Percentiles rank a stretch among this genome's conserved stretches.
Conservation (phyloP, 2,888 invertebrate genomes). For the Seladonia tumulorum region DNA sequence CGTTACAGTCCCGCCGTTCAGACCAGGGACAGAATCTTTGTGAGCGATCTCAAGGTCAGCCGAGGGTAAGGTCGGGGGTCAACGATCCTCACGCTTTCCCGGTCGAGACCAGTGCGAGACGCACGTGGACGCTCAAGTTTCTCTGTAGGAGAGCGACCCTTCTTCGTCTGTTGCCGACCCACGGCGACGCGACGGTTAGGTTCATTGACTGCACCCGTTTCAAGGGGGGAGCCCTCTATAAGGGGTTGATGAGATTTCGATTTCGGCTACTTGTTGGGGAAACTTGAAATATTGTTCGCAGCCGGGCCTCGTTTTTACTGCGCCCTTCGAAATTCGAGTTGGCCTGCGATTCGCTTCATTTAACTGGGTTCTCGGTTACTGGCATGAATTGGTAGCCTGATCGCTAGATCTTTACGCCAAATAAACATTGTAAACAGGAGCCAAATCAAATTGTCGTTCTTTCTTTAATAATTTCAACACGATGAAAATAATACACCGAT, state of each 20-base stretch:
- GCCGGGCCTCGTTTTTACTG: neutral
- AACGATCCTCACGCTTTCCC: constrained; percentile 58
- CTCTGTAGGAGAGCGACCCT: constrained; percentile 19
- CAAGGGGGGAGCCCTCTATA: neutral
- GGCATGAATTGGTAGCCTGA: neutral
- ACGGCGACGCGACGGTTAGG: constrained; percentile 10
- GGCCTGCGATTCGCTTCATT: neutral
- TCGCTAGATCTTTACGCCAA: neutral
- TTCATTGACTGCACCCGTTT: constrained; percentile 22
- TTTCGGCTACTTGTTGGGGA: neutral
- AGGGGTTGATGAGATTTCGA: constrained; percentile 9
- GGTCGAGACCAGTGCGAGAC: constrained; percentile 28
- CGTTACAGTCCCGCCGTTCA: neutral
- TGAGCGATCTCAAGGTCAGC: constrained; percentile 66
- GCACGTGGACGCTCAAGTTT: constrained; percentile 25
- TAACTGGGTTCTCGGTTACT: neutral
- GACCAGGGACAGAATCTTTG: constrained; percentile 54
- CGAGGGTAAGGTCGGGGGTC: constrained; percentile 60
- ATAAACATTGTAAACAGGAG: too few relatives aligned
- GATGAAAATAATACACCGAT: too few relatives aligned
- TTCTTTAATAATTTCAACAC: too few relatives aligned
- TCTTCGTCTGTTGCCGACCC: constrained; percentile 19
- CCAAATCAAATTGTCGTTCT: too few relatives aligned
- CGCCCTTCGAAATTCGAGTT: neutral
- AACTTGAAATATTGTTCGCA: constrained; percentile 1